These are phyloP conservation scores for Drosophila parabipectinata DNA, from an alignment of 1,140 invertebrate species.

Conservation along the genomic window DNA sequence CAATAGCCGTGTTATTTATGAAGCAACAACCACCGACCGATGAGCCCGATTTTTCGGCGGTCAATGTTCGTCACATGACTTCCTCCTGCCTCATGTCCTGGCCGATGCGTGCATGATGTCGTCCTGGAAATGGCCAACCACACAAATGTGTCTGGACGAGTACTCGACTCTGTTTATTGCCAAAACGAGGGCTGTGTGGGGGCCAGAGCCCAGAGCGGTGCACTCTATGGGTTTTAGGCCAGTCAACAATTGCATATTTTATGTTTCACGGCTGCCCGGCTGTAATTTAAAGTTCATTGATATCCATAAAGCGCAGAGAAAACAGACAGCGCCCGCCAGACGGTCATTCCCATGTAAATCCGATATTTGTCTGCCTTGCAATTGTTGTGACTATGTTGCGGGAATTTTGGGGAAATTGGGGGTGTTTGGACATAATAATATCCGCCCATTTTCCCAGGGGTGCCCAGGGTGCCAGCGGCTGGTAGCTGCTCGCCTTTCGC, in stretches of 20 bases:
- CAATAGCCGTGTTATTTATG: slow-evolving; percentile 67
- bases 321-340: slow-evolving; percentile 4
- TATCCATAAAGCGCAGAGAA: slow-evolving; percentile 73
- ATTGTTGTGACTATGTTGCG: slow-evolving; percentile 70
- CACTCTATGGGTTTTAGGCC: slow-evolving; percentile 63
- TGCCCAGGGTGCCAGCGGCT: background rate
- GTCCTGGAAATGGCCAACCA: slow-evolving; percentile 72
- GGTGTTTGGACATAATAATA: slow-evolving; percentile 45
- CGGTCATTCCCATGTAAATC: slow-evolving; percentile 53
- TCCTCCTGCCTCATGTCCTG: slow-evolving; percentile 19
- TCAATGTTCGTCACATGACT: slow-evolving; percentile 56
- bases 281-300: slow-evolving; percentile 81
- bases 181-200: background rate
- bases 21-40: slow-evolving; percentile 21
- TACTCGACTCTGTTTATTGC: slow-evolving; percentile 63
- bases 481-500: slow-evolving; percentile 1
- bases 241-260: slow-evolving; percentile 75
- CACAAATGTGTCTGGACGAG: slow-evolving; percentile 71
- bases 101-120: slow-evolving; percentile 66
- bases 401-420: slow-evolving; percentile 22
- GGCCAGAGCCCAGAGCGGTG: slow-evolving; percentile 7
- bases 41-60: slow-evolving; percentile 15
- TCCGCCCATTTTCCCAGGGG: slow-evolving; percentile 9
- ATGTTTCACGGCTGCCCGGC: slow-evolving; percentile 56
- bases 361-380: slow-evolving; percentile 57